Evolutionary conservation across 2,113 vertebrate genomes (phyloP).

Genomic region (Dolichallabes microphthalmus): DNA sequence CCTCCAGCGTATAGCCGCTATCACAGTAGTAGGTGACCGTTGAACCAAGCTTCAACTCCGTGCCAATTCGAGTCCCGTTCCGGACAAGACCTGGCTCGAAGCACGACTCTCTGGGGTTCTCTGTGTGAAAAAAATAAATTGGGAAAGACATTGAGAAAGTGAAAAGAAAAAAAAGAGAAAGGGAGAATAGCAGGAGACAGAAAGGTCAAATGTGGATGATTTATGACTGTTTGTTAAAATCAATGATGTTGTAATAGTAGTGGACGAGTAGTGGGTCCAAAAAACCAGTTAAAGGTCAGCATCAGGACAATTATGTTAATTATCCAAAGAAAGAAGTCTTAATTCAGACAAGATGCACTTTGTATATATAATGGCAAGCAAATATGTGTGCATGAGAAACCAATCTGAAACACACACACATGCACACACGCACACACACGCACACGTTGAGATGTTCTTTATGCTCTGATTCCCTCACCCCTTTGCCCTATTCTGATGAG

Average conservation of each 20-base stretch:
- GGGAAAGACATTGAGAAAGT: not conserved
- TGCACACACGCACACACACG: slow-evolving; percentile 6
- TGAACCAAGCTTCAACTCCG: slow-evolving; percentile 89
- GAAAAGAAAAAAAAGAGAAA: slow-evolving; percentile 48
- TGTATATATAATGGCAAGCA: slow-evolving; percentile 9
- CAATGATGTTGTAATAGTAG: slow-evolving; percentile 20
- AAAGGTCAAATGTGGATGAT: not conserved
- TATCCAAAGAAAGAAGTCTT: not conserved
- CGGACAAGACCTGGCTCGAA: slow-evolving; percentile 89
- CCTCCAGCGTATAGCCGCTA: slow-evolving; percentile 87
- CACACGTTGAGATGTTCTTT: slow-evolving; percentile 18
- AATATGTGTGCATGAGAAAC: not conserved
- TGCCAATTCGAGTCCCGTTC: slow-evolving; percentile 87
- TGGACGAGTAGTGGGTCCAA: not conserved
- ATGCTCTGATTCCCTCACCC: slow-evolving; percentile 14
- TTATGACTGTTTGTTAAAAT: slow-evolving; percentile 18
- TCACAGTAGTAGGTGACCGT: slow-evolving; percentile 91
- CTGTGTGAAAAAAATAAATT: slow-evolving; percentile 65
- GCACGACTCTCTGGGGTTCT: slow-evolving; percentile 97
- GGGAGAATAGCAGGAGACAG: slow-evolving; percentile 24
- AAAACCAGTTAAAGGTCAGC: slow-evolving; percentile 4
- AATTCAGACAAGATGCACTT: slow-evolving; percentile 3
- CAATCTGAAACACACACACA: not conserved
- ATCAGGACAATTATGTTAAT: not conserved
- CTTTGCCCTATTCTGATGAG: not conserved